These are phyloP conservation scores for Halictus ligatus DNA, from an alignment of 2,888 invertebrate genomes.

Conservation along the genomic window DNA sequence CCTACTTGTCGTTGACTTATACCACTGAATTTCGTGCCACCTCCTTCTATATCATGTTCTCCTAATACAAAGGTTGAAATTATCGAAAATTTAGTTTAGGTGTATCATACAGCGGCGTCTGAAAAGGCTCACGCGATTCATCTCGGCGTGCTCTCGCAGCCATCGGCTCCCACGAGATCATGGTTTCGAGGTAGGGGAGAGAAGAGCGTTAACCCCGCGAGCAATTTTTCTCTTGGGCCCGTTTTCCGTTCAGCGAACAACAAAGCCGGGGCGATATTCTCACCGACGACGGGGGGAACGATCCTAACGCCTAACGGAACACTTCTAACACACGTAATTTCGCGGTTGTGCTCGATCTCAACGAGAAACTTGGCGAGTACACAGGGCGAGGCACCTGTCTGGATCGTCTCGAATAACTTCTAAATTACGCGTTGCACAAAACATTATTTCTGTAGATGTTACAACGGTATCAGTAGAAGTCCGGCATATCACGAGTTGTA, in stretches of 20 bases:
- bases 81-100: neutral
- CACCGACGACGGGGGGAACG: neutral
- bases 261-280: neutral
- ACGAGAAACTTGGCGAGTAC: neutral
- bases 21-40: too few relatives aligned
- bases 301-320: neutral
- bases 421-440: neutral
- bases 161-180: constrained; percentile 2
- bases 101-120: neutral
- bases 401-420: neutral
- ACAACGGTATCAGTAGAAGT: too few relatives aligned
- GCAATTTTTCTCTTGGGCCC: constrained; percentile 12
- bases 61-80: too few relatives aligned
- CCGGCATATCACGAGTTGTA: too few relatives aligned
- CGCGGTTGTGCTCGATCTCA: neutral
- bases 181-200: neutral
- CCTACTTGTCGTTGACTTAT: too few relatives aligned
- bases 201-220: neutral
- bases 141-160: neutral
- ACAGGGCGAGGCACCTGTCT: neutral
- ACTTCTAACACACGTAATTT: neutral
- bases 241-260: neutral
- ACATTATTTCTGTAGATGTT: neutral
- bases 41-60: too few relatives aligned
- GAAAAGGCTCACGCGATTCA: neutral